Conservation (phyloP, 2,797 vertebrate genomes). For the Allobates femoralis region DNA sequence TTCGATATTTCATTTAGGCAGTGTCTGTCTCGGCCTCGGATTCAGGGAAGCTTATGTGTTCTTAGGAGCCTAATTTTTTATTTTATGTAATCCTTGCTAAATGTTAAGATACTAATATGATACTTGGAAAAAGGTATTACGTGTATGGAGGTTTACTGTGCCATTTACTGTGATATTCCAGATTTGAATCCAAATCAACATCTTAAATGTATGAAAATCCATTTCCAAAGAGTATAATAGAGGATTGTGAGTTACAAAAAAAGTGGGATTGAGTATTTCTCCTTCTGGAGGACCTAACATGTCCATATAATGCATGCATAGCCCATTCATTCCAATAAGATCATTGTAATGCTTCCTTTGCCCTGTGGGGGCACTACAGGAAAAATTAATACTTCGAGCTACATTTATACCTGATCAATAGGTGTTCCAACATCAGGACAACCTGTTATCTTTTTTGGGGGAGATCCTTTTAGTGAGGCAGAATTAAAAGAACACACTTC, state of each 20-base stretch:
- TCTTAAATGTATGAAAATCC: background rate
- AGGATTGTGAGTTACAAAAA: background rate
- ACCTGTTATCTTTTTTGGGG: background rate
- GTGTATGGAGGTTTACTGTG: background rate
- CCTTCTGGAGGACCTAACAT: background rate
- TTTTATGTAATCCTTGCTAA: background rate
- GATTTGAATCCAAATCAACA: background rate
- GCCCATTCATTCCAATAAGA: background rate
- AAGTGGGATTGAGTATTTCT: background rate
- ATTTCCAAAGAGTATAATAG: background rate
- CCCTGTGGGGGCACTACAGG: background rate
- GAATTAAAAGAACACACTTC: background rate
- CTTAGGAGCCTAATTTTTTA: constrained; percentile 5
- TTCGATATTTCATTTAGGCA: background rate
- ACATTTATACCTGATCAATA: background rate
- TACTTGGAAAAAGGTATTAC: background rate
- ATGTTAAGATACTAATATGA: background rate
- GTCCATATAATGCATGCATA: background rate
- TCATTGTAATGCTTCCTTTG: background rate
- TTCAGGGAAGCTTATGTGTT: background rate
- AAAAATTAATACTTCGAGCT: background rate
- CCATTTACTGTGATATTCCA: background rate
- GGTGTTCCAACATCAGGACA: background rate
- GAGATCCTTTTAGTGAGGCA: background rate
- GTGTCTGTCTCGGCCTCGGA: constrained; percentile 4